Percentiles rank a stretch among this genome's conserved stretches.
Evolutionary conservation across 2,888 invertebrate species (phyloP).

Genomic region (Andricus quercusramuli): DNA sequence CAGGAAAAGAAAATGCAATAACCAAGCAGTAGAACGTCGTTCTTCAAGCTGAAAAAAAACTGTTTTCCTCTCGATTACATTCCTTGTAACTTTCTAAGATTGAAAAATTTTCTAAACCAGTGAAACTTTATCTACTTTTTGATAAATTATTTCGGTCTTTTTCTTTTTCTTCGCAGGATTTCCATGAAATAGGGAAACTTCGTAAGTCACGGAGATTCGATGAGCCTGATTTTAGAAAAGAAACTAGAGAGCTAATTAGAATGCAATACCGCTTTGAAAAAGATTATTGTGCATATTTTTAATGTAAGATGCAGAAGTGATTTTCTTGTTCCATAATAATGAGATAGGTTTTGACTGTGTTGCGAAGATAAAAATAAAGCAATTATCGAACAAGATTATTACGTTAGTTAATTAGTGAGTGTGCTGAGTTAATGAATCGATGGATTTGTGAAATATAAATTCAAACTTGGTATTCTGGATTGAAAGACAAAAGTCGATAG

Average conservation of each 20-base stretch:
- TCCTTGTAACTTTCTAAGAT: conserved; percentile 33
- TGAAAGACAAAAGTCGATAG: background rate
- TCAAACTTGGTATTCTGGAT: background rate
- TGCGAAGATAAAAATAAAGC: background rate
- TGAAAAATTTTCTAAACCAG: conserved; percentile 8
- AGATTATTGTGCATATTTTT: background rate
- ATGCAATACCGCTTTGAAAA: background rate
- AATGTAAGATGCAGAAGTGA: background rate
- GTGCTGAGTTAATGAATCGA: background rate
- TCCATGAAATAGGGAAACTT: conserved; percentile 29
- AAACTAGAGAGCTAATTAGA: background rate
- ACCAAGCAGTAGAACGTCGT: background rate
- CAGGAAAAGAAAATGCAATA: background rate
- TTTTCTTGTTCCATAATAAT: conserved; percentile 8
- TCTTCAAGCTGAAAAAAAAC: conserved; percentile 20
- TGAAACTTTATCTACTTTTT: conserved; percentile 14
- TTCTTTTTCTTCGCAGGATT: conserved; percentile 35
- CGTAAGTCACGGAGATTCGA: conserved; percentile 28
- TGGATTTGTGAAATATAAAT: background rate
- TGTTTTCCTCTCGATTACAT: conserved; percentile 23
- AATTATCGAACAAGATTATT: background rate
- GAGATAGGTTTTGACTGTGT: background rate
- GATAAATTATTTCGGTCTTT: conserved; percentile 14
- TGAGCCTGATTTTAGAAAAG: conserved; percentile 11
- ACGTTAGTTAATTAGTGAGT: background rate